These are phyloP conservation scores for Eremobia ochroleuca DNA, from an alignment of 2,888 invertebrate species.

Conservation along the genomic window DNA sequence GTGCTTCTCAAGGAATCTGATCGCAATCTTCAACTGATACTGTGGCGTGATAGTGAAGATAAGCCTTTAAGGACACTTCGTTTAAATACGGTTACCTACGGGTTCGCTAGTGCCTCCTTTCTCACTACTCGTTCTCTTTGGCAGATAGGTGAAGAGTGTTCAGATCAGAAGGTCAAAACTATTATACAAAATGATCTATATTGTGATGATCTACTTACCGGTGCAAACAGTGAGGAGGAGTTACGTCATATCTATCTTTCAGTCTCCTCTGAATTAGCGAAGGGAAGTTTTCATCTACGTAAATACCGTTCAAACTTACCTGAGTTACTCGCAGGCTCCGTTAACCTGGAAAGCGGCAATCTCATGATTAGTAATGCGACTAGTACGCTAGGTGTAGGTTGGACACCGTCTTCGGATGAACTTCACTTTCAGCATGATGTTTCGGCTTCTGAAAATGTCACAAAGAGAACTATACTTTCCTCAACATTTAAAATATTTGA, in stretches of 20 bases:
- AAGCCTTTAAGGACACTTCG: neutral
- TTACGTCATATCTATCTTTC: no score
- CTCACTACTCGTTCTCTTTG: conserved; percentile 12
- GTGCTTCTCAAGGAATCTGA: conserved; percentile 9
- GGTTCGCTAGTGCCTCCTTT: conserved; percentile 8
- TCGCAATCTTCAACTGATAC: conserved; percentile 16
- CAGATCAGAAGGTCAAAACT: neutral
- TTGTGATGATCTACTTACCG: conserved; percentile 6
- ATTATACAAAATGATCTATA: conserved; percentile 5
- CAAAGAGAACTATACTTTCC: conserved; percentile 9
- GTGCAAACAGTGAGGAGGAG: neutral
- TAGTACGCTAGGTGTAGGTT: neutral
- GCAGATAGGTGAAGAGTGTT: conserved; percentile 11
- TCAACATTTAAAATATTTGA: conserved; percentile 16
- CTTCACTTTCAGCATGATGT: no score
- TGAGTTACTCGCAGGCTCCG: neutral
- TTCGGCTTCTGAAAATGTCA: neutral
- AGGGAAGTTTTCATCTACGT: neutral
- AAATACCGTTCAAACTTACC: neutral
- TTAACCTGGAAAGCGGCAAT: neutral
- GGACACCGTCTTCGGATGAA: conserved; percentile 13
- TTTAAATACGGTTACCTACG: neutral
- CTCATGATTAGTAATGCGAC: neutral
- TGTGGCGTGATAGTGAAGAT: conserved; percentile 18
- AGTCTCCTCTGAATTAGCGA: no score